A percentile compares a stretch with the other conserved stretches of the same genome.
Conservation (phyloP, 2,113 vertebrate species). For the Grammomys dolichurus region DNA sequence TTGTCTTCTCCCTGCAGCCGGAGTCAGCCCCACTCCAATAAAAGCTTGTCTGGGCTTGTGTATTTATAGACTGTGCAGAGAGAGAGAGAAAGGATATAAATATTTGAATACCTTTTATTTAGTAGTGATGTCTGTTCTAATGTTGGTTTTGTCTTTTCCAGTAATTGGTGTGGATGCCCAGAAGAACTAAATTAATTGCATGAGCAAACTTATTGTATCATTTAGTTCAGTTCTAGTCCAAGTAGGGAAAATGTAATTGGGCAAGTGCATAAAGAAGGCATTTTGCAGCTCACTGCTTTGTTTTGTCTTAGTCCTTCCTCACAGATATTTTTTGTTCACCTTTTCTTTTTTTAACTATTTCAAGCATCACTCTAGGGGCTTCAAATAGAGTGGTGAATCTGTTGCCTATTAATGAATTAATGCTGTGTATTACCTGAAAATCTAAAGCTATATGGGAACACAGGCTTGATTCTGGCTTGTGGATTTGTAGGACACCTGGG, state of each 20-base stretch:
- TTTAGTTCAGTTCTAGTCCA: conserved; percentile 49
- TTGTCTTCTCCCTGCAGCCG: neutral
- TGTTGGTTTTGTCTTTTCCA: conserved; percentile 73
- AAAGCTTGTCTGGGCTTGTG: conserved; percentile 41
- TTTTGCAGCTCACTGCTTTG: conserved; percentile 5
- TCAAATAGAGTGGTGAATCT: neutral
- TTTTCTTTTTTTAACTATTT: neutral
- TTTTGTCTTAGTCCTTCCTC: conserved; percentile 3
- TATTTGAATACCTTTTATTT: conserved; percentile 81
- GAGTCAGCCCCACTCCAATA: conserved; percentile 1
- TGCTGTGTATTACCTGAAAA: neutral
- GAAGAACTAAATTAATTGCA: conserved; percentile 77
- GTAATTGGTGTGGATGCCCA: conserved; percentile 73
- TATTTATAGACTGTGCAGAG: conserved; percentile 75
- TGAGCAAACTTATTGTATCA: conserved; percentile 56
- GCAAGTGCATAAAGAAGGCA: neutral
- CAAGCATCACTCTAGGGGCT: neutral
- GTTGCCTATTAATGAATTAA: neutral
- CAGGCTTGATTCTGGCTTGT: accelerated
- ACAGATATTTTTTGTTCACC: neutral
- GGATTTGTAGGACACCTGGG: neutral
- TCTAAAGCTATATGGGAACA: no score
- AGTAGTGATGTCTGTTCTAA: conserved; percentile 66
- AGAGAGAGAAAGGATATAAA: conserved; percentile 70
- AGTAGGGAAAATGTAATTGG: conserved; percentile 50